These are phyloP conservation scores for Psylliodes chrysocephalus DNA, from an alignment of 2,888 invertebrate genomes.

Conservation along the genomic window DNA sequence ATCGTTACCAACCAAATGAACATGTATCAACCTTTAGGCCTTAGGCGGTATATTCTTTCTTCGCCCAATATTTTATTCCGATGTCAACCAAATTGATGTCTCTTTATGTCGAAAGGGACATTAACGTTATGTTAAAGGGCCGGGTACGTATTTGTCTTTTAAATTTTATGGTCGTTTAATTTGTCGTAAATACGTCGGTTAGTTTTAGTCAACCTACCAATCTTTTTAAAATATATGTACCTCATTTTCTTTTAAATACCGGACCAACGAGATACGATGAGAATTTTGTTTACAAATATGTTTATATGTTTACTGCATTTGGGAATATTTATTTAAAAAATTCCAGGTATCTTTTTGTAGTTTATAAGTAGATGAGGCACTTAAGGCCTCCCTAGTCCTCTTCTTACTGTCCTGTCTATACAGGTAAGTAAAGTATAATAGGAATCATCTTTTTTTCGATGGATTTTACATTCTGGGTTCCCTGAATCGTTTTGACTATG, in stretches of 20 bases:
- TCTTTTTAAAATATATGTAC: neutral
- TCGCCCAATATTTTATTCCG: neutral
- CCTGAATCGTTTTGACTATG: too few species aligned
- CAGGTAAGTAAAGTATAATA: too few species aligned
- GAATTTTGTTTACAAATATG: neutral
- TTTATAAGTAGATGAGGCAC: too few species aligned
- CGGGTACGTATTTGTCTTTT: constrained; percentile 5
- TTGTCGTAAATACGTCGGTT: neutral
- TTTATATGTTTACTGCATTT: neutral
- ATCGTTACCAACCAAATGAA: too few species aligned
- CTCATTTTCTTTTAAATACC: neutral
- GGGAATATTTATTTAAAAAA: too few species aligned
- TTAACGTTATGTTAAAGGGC: neutral
- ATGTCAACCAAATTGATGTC: neutral
- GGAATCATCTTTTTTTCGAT: too few species aligned
- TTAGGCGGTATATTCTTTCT: too few species aligned
- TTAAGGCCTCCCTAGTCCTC: too few species aligned
- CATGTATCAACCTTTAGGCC: too few species aligned
- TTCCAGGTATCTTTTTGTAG: too few species aligned
- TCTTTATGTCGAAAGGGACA: neutral
- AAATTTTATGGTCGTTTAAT: constrained; percentile 3
- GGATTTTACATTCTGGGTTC: too few species aligned
- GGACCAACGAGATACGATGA: neutral
- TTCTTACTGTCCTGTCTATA: too few species aligned
- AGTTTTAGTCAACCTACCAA: neutral